Evolutionary conservation across 2,888 invertebrate species (phyloP).

Genomic region (Neoaliturus tenellus): DNA sequence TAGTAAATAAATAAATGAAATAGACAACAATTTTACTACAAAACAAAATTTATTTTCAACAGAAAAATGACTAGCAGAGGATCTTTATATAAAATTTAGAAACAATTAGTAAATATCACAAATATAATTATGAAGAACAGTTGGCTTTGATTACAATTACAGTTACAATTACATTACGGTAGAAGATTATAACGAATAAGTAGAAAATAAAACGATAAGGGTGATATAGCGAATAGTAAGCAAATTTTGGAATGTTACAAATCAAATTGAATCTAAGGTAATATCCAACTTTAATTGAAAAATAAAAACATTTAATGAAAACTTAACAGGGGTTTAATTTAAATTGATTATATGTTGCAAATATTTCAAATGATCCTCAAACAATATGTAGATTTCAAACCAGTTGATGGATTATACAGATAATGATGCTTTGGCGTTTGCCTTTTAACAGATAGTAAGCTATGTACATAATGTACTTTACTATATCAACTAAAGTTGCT

Average conservation of each 20-base stretch:
- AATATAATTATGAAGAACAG: not conserved
- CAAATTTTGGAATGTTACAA: not conserved
- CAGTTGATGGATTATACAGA: not conserved
- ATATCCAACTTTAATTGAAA: too few species aligned
- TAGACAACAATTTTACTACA: constrained; percentile 16
- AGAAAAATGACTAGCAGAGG: constrained; percentile 11
- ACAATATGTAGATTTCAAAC: not conserved
- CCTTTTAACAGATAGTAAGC: not conserved
- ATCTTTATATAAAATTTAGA: not conserved
- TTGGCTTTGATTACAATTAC: not conserved
- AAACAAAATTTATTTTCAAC: not conserved
- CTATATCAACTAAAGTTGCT: not conserved
- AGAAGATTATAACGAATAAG: not conserved
- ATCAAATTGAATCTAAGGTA: not conserved
- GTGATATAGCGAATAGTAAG: too few species aligned
- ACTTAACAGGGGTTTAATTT: too few species aligned
- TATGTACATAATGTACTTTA: not conserved
- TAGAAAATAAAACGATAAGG: too few species aligned
- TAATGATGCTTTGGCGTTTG: not conserved
- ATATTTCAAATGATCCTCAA: not conserved
- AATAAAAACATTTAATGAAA: too few species aligned
- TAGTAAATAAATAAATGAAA: too few species aligned
- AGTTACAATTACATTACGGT: not conserved
- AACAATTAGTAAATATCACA: not conserved
- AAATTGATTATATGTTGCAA: too few species aligned